Evolutionary conservation across 2,113 vertebrate species (phyloP).

Genomic region (Silurus asotus): DNA sequence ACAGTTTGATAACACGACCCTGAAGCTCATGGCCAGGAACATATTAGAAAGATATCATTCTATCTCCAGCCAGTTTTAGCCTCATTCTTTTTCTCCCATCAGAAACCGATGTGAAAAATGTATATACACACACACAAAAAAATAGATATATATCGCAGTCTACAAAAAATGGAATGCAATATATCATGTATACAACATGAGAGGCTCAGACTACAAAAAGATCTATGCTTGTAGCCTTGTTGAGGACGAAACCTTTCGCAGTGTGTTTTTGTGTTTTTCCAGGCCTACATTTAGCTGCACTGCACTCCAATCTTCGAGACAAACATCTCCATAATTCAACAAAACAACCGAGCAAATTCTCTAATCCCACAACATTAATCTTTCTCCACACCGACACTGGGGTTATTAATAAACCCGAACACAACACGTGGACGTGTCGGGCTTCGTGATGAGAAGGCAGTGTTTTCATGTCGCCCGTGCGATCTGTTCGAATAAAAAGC

Average conservation of each 20-base stretch:
- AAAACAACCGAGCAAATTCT: not conserved
- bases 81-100: not conserved
- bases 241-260: not conserved
- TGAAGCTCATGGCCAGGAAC: not conserved
- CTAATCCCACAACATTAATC: constrained; percentile 19
- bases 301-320: not conserved
- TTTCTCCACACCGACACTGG: not conserved
- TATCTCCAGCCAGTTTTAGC: not conserved
- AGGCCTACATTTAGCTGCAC: not conserved
- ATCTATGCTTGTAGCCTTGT: not conserved
- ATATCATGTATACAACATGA: not conserved
- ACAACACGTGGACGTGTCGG: not conserved
- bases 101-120: not conserved
- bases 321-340: constrained; percentile 30
- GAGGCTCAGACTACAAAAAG: not conserved
- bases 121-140: not conserved
- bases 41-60: not conserved
- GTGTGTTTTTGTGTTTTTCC: not conserved
- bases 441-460: constrained; percentile 8
- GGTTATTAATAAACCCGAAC: constrained; percentile 18
- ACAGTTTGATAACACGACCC: not conserved
- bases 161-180: not conserved
- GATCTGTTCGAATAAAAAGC: constrained; percentile 19
- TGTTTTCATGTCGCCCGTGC: not conserved
- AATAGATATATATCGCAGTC: not conserved